Evolutionary conservation across 2,888 invertebrate species (phyloP), one percentile per base, ranked within the genome.

Genomic region (Physocephala rufipes): DNA sequence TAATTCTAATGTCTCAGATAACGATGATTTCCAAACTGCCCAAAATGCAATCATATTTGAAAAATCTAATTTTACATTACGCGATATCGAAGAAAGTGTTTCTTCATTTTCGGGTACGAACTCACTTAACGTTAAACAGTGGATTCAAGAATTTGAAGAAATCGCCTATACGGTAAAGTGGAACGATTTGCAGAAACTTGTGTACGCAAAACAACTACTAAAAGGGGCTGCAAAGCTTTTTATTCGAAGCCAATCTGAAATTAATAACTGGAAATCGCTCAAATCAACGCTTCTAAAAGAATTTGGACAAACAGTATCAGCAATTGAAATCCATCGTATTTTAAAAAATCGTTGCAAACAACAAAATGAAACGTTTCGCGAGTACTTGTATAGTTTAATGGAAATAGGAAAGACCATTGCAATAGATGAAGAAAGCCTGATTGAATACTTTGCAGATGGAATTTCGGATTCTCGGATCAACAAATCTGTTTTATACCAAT

Each of bases 171-270:
- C 69, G 0, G 75, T 73, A 2, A 19, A 30, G 15, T 74, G 76
- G 73, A 73, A 71, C 49, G 59, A 51, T 9, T 13, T 74, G 24
- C 71, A 76, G 21, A 76, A 74, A 45, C 74, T 63, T 15, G 65
- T 74, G 36, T 73, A 74, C 61, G 59, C 19, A 1, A 74, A 65
- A n/a, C 71, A 71, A 21, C 26, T 73, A 30, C 21, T 73, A 36
- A 72, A 71, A 19, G 74, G 74, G 12, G 73, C 74, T 1, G 75
- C 73, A 5, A 75, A 69, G 55, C 64, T 75, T 21, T 74, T 71
- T 71, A 43, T 73, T 58, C 24, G 58, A 58, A 62, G 62, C 12
- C 62, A 62, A n/a, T 47, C 59, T 15, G 68, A 30, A 12, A 19
- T 65, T 12, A 36, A n/a, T 4, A 61, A 71, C 45, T 73, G 71